Evolutionary conservation across 2,797 vertebrate species (phyloP).

Genomic region (Sternarchorhynchus goeldii): DNA sequence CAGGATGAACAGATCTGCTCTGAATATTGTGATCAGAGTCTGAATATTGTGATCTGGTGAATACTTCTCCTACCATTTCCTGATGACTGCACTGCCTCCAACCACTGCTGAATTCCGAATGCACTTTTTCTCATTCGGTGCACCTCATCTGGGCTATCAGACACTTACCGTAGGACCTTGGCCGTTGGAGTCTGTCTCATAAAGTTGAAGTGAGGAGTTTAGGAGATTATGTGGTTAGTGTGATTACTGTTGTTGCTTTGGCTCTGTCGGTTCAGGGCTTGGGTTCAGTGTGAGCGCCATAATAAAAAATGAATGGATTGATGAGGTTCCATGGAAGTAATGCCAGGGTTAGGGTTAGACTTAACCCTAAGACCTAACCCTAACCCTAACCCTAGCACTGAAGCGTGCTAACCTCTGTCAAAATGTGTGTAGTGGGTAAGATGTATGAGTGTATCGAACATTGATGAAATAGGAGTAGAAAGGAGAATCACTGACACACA

Average conservation of each 20-base stretch:
- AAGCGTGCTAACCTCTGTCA: neutral
- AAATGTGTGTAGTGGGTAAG: neutral
- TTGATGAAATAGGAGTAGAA: neutral
- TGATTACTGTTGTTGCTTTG: neutral
- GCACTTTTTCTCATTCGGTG: conserved; percentile 11
- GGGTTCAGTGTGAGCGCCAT: too few relatives aligned
- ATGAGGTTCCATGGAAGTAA: too few relatives aligned
- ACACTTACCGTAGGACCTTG: neutral
- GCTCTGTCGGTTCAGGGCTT: neutral
- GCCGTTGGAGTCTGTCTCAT: neutral
- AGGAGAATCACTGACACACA: neutral
- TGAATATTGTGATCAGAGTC: too few relatives aligned
- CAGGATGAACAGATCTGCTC: conserved; percentile 19
- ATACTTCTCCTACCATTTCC: conserved; percentile 23
- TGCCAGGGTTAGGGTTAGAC: too few relatives aligned
- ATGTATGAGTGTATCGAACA: neutral
- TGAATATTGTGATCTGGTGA: conserved; percentile 20
- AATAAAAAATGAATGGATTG: too few relatives aligned
- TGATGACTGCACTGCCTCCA: conserved; percentile 1
- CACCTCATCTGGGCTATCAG: conserved; percentile 10
- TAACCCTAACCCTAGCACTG: too few relatives aligned
- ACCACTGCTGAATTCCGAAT: conserved; percentile 7
- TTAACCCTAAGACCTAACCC: too few relatives aligned
- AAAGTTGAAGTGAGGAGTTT: neutral
- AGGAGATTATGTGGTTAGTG: neutral